Percentiles rank a stretch among this genome's conserved stretches.
Conservation (phyloP, 2,113 vertebrate genomes). For the Bujurquina vittata region DNA sequence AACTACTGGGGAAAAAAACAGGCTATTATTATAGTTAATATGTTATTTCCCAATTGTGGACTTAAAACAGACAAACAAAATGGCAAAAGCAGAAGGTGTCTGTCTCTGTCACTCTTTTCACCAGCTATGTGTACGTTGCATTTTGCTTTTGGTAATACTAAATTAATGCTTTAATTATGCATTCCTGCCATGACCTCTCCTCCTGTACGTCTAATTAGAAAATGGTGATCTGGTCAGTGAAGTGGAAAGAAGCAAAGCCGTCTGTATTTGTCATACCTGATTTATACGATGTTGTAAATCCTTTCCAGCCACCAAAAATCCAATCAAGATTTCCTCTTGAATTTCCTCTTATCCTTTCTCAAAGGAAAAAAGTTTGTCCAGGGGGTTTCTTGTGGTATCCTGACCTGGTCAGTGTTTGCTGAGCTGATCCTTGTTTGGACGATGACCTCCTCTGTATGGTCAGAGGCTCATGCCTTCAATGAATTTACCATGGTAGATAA, state of each 20-base stretch:
- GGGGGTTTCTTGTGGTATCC: conserved; percentile 80
- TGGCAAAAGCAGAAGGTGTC: not conserved
- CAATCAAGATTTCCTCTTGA: conserved; percentile 78
- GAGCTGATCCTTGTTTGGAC: conserved; percentile 83
- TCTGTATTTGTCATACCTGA: conserved; percentile 91
- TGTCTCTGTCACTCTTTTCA: conserved; percentile 1
- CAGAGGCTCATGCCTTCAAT: conserved; percentile 89
- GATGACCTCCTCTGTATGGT: conserved; percentile 83
- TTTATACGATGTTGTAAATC: conserved; percentile 86
- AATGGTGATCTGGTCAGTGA: conserved; percentile 75
- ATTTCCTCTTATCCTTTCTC: conserved; percentile 68
- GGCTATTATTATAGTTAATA: not conserved
- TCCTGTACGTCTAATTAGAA: conserved; percentile 75
- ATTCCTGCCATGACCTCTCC: conserved; percentile 72
- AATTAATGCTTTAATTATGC: conserved; percentile 75
- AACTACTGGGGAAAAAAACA: not conserved
- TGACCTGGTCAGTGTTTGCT: conserved; percentile 81
- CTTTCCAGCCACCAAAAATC: conserved; percentile 85
- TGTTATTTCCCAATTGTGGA: not conserved
- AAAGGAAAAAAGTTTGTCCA: conserved; percentile 68
- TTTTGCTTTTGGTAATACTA: conserved; percentile 74
- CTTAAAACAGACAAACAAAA: not conserved
- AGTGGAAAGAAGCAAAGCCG: conserved; percentile 74
- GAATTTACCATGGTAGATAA: conserved; percentile 88
- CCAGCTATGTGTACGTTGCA: conserved; percentile 27